phyloP scores from a whole-genome alignment of 2,797 vertebrate genomes.

The Cuculus canorus region DNA sequence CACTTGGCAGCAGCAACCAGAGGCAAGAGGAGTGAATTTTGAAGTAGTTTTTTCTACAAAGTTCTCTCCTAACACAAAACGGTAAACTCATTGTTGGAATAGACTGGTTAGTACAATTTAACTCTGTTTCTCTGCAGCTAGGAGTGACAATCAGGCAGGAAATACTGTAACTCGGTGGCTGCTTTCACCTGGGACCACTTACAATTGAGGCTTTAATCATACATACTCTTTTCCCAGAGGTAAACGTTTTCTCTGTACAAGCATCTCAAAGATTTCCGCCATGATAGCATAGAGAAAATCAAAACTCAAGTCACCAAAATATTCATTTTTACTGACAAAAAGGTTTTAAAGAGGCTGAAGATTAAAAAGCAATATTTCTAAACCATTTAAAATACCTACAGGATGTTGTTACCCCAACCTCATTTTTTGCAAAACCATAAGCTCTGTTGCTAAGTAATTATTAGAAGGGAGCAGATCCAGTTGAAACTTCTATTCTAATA shows the following conservation, averaged over 20 bases:
- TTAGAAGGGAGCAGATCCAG: neutral
- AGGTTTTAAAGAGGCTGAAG: neutral
- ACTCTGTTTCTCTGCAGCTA: neutral
- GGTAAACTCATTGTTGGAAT: neutral
- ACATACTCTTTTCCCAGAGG: neutral
- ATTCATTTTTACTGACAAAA: neutral
- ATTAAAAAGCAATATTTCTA: neutral
- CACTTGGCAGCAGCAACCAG: neutral
- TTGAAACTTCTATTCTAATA: neutral
- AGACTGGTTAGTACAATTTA: neutral
- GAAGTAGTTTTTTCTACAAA: neutral
- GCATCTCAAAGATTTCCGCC: neutral
- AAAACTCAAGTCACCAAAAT: neutral
- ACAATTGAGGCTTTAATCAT: neutral
- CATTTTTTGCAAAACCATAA: neutral
- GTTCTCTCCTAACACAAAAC: neutral
- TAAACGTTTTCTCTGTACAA: neutral
- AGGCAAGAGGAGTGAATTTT: neutral
- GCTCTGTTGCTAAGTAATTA: conserved; percentile 44
- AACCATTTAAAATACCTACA: neutral
- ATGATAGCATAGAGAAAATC: neutral
- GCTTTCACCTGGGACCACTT: neutral
- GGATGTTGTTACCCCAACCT: neutral
- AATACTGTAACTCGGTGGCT: neutral
- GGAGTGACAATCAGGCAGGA: neutral